These are phyloP conservation scores for Sinotaia quadrata DNA, from an alignment of 2,888 invertebrate genomes.

Conservation along the genomic window DNA sequence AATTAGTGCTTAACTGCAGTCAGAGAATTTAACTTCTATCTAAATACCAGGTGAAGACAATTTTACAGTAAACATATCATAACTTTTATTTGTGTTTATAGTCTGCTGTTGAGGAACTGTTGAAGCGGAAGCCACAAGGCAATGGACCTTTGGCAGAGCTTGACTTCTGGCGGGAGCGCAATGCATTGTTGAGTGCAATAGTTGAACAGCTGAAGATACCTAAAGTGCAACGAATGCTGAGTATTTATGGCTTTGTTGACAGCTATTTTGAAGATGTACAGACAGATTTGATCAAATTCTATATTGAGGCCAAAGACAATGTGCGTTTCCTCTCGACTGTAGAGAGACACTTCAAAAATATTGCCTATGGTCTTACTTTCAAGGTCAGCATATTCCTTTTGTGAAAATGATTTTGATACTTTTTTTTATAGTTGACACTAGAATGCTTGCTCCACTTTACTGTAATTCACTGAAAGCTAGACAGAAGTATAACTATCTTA, in stretches of 20 bases:
- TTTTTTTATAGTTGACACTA: too few species aligned
- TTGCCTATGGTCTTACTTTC: constrained; percentile 81
- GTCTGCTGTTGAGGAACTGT: constrained; percentile 61
- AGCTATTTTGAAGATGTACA: constrained; percentile 78
- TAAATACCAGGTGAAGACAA: neutral
- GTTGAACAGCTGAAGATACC: constrained; percentile 87
- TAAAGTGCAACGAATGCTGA: constrained; percentile 77
- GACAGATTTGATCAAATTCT: constrained; percentile 78
- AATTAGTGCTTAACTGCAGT: too few species aligned
- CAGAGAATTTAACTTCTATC: too few species aligned
- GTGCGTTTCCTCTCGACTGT: constrained; percentile 83
- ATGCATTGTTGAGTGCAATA: constrained; percentile 83
- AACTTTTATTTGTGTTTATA: constrained; percentile 16
- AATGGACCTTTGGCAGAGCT: constrained; percentile 88
- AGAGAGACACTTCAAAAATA: constrained; percentile 82
- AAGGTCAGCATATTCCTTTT: constrained; percentile 56
- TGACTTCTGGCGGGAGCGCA: constrained; percentile 87
- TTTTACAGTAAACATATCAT: neutral
- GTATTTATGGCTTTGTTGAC: constrained; percentile 74
- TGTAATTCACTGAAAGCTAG: neutral
- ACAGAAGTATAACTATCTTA: neutral
- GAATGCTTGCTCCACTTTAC: neutral
- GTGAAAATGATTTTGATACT: neutral
- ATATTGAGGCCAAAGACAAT: constrained; percentile 84
- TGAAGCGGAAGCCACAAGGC: constrained; percentile 74